Percentiles rank a stretch among this genome's conserved stretches.
phyloP scores from a whole-genome alignment of 2,113 vertebrate genomes.

The Sorex araneus region DNA sequence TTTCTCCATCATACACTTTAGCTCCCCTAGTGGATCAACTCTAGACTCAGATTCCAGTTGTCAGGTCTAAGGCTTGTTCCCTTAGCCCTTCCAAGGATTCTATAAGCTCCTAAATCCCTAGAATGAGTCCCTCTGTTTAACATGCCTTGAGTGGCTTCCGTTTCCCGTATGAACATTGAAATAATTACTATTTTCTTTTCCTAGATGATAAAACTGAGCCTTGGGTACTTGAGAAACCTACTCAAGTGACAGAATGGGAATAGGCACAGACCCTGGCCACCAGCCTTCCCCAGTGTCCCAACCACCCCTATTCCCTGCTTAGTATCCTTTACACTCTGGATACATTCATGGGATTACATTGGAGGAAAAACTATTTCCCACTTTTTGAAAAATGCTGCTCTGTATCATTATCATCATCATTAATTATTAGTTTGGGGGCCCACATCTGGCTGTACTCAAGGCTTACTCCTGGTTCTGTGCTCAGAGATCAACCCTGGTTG shows the following conservation, averaged over 20 bases:
- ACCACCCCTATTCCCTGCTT: background rate
- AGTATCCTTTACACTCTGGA: background rate
- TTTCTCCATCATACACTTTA: background rate
- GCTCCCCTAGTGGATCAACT: background rate
- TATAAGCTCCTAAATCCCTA: background rate
- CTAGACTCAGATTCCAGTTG: background rate
- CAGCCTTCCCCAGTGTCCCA: background rate
- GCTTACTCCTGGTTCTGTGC: too few species aligned
- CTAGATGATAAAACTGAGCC: conserved; percentile 11
- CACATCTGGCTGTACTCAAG: too few species aligned
- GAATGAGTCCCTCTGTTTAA: background rate
- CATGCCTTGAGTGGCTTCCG: conserved; percentile 8
- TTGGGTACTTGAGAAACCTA: background rate
- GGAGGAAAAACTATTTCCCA: background rate
- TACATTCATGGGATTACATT: rapidly evolving
- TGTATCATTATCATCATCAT: too few species aligned
- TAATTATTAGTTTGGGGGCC: too few species aligned
- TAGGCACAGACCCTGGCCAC: background rate
- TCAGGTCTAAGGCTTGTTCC: background rate
- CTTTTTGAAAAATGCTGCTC: background rate
- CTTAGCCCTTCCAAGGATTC: background rate
- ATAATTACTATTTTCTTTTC: conserved; percentile 2
- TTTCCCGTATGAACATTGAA: background rate
- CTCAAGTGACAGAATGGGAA: background rate
- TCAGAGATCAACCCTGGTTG: too few species aligned